Evolutionary conservation across 1,140 invertebrate genomes (phyloP).

Genomic region (Drosophila pseudoananassae): DNA sequence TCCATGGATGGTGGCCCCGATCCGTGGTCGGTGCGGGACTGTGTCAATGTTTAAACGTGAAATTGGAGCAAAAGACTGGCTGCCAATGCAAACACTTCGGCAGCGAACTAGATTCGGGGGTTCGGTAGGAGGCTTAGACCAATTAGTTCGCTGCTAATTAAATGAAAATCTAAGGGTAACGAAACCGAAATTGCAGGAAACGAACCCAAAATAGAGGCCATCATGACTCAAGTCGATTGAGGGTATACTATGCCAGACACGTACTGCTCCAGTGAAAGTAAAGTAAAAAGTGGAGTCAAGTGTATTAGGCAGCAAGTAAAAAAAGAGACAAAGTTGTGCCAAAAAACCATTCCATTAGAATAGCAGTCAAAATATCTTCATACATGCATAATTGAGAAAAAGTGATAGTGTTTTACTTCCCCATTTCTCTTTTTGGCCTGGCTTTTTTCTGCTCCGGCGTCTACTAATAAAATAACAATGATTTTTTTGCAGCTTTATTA

Average conservation of each 20-base stretch:
- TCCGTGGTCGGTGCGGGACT: conserved; percentile 35
- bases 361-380: conserved; percentile 47
- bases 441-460: conserved; percentile 18
- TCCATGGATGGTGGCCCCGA: conserved; percentile 39
- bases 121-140: conserved; percentile 31
- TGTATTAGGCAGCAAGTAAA: conserved; percentile 39
- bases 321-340: conserved; percentile 29
- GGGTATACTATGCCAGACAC: conserved; percentile 42
- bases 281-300: conserved; percentile 40
- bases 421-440: conserved; percentile 38
- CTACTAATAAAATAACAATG: conserved; percentile 55
- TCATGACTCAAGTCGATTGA: conserved; percentile 24
- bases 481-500: conserved; percentile 68
- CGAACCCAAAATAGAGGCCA: conserved; percentile 6
- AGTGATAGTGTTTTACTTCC: conserved; percentile 70
- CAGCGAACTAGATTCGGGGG: conserved; percentile 51
- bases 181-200: conserved; percentile 62
- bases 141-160: conserved; percentile 75
- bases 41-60: conserved; percentile 69
- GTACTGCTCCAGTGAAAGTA: conserved; percentile 67
- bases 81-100: conserved; percentile 33
- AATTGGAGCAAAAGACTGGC: conserved; percentile 51
- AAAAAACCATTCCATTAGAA: conserved; percentile 66
- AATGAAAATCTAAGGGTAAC: conserved; percentile 58
- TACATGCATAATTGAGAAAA: conserved; percentile 71